Evolutionary conservation across 2,888 invertebrate genomes (phyloP).

Genomic region (Lysandra bellargus): DNA sequence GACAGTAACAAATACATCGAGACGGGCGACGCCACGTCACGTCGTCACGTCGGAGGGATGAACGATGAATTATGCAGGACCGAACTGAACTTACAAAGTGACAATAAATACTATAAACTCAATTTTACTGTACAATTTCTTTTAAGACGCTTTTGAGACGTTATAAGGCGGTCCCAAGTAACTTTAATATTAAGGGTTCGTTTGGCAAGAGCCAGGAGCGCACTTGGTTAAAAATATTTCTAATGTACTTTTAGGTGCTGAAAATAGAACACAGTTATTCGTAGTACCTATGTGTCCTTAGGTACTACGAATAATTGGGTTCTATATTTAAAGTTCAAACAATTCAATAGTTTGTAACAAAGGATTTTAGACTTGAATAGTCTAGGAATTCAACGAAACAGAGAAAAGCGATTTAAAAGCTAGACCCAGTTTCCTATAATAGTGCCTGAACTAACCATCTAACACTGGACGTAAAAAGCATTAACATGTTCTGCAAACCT

Average conservation of each 20-base stretch:
- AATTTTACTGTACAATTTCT: neutral
- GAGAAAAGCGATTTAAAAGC: constrained; percentile 1
- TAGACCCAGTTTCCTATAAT: neutral
- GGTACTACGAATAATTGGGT: no score
- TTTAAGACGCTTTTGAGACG: neutral
- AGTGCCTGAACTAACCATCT: neutral
- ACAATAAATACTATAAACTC: constrained; percentile 18
- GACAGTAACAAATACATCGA: neutral
- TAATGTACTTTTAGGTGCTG: neutral
- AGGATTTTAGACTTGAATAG: neutral
- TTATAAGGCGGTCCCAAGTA: neutral
- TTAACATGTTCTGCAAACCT: neutral
- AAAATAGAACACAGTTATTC: neutral
- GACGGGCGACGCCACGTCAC: neutral
- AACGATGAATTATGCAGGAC: neutral
- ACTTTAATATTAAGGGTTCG: neutral
- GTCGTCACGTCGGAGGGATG: neutral
- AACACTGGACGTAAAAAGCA: neutral
- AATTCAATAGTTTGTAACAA: no score
- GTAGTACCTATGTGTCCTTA: neutral
- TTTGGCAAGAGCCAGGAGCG: neutral
- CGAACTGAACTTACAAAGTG: neutral
- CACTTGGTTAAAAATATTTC: neutral
- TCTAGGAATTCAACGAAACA: neutral
- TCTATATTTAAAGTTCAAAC: no score